Evolutionary conservation across 2,888 invertebrate species (phyloP), one percentile per base, ranked within the genome.

Genomic region (Ditylenchus weischeri): DNA sequence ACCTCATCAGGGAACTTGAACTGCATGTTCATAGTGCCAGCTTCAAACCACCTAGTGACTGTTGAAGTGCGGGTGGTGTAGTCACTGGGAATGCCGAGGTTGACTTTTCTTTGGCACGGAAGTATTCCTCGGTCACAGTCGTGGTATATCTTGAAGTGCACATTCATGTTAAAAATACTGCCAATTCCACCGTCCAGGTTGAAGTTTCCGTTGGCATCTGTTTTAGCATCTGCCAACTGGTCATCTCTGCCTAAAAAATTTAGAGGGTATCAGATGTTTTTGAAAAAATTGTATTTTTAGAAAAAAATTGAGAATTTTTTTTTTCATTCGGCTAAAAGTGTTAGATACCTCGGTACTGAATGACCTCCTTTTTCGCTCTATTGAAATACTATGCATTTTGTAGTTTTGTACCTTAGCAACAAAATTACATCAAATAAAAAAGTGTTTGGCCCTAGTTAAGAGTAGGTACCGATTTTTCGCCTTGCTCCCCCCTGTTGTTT

Each of bases 41-140:
- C 74, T 62, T 76, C 75, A 58, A 76, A 76, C 65, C 69, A 76
- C 62, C 70, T 72, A 64, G 72, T 68, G 49, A 76, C 75, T 35
- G 57, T 63, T n/a, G 65, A 54, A 15, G 71, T 66, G 15, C 76
- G 66, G 0, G 54, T 72, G 11, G 76, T 69, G 69, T 76, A 76
- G 19, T 69, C 57, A 10, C 68, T 64, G 8, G 76, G 76, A 48
- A 76, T 72, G 15, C 70, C 71, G 1, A 76, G 64, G 54, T 71
- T 71, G 43, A 75, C 75, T 21, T 75, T 76, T 60, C 76, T 70
- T 62, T 76, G 76, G 64, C 76, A 76, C n/a, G 76, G 76, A 66
- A 66, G 51, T 1, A 70, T 36, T 23, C 68, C 70, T 48, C 74
- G 71, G 38, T 75, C 73, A 57, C 76, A 76, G 64, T 76, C 74